Percentiles rank a stretch among this genome's conserved stretches.
Evolutionary conservation across 1,140 invertebrate genomes (phyloP).

Genomic region (Drosophila sproati): DNA sequence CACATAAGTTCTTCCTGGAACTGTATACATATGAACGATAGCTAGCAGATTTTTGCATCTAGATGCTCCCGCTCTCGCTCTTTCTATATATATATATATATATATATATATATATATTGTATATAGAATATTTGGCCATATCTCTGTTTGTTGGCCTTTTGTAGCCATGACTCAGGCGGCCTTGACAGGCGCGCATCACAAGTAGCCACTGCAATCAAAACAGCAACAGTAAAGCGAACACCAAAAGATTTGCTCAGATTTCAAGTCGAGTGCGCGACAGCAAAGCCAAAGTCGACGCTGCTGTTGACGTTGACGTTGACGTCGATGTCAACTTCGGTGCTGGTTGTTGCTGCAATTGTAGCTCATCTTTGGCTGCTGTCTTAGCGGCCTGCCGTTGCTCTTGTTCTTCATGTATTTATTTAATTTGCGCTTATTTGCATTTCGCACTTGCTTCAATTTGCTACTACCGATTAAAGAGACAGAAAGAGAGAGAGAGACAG

Average conservation of each 20-base stretch:
- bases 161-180: too few species aligned
- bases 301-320: background rate
- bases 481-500: background rate
- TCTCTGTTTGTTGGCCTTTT: background rate
- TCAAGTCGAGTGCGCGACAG: constrained; percentile 14
- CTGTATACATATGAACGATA: too few species aligned
- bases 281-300: background rate
- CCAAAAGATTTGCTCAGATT: constrained; percentile 33
- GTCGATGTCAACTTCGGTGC: constrained; percentile 1
- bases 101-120: too few species aligned
- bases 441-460: constrained; percentile 72
- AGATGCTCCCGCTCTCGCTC: too few species aligned
- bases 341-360: constrained; percentile 32
- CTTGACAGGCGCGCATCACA: background rate
- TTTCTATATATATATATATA: too few species aligned
- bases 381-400: constrained; percentile 37
- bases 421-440: constrained; percentile 65
- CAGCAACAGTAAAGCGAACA: constrained; percentile 26
- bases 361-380: constrained; percentile 44
- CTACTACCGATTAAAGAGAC: constrained; percentile 11
- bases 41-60: too few species aligned
- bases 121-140: too few species aligned
- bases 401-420: constrained; percentile 63
- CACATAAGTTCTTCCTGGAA: too few species aligned
- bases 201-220: background rate